phyloP scores from a whole-genome alignment of 2,888 invertebrate species.

The Marasmarcha lunaedactyla region DNA sequence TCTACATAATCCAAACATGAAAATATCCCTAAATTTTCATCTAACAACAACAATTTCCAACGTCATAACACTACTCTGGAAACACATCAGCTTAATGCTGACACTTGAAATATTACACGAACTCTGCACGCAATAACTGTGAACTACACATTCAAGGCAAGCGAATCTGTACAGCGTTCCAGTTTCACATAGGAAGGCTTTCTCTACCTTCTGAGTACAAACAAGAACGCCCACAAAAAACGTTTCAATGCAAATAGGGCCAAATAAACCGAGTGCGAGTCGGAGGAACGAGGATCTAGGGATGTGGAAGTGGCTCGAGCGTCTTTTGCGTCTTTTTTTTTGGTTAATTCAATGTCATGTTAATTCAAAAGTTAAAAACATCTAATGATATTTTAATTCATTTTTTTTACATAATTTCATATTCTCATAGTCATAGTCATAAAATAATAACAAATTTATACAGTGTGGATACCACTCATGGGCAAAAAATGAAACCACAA shows the following conservation, averaged over 20 bases:
- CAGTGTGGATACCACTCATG: no score
- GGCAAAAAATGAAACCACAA: no score
- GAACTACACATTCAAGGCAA: constrained; percentile 36
- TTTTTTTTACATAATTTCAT: no score
- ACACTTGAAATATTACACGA: constrained; percentile 2
- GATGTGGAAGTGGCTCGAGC: constrained; percentile 17
- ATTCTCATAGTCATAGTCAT: no score
- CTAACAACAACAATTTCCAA: no score
- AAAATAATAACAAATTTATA: no score
- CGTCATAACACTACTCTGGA: not conserved
- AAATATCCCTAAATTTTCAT: no score
- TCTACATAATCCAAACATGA: no score
- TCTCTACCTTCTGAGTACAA: constrained; percentile 63
- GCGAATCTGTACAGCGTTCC: constrained; percentile 43
- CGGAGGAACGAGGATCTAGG: constrained; percentile 27
- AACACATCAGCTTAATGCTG: not conserved
- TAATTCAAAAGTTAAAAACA: no score
- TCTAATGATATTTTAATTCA: no score
- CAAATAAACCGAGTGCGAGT: constrained; percentile 63
- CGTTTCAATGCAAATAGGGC: constrained; percentile 69
- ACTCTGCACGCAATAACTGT: not conserved
- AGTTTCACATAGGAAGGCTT: constrained; percentile 43
- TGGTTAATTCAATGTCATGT: no score
- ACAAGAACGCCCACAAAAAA: constrained; percentile 67
- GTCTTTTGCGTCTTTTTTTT: no score